These are phyloP conservation scores for Neodontobutis hainanensis DNA, from an alignment of 2,113 vertebrate genomes.

Conservation along the genomic window DNA sequence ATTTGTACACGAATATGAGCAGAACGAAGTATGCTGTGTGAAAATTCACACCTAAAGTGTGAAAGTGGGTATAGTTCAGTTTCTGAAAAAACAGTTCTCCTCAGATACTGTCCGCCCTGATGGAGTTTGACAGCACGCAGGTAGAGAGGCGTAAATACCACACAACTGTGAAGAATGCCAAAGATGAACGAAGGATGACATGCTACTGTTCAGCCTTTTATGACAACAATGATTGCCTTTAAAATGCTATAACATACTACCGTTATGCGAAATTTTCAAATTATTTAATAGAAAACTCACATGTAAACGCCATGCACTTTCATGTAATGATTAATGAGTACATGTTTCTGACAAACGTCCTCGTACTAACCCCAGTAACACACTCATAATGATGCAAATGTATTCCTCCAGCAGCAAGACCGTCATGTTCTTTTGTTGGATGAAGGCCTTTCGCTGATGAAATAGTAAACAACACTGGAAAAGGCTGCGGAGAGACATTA, in stretches of 20 bases:
- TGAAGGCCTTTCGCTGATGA: slow-evolving; percentile 7
- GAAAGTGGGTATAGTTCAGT: background rate
- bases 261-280: background rate
- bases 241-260: background rate
- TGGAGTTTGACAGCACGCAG: slow-evolving; percentile 4
- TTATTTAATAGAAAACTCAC: background rate
- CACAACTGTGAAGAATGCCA: too few relatives aligned
- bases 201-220: too few relatives aligned
- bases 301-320: background rate
- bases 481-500: background rate
- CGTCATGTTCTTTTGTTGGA: background rate
- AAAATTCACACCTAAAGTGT: slow-evolving; percentile 13
- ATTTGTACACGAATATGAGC: background rate
- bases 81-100: slow-evolving; percentile 1
- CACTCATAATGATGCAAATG: slow-evolving; percentile 23
- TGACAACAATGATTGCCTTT: background rate
- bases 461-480: slow-evolving; percentile 14
- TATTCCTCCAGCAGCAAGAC: slow-evolving; percentile 16
- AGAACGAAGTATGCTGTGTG: background rate
- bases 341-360: slow-evolving; percentile 25
- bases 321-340: slow-evolving; percentile 9
- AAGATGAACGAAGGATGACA: too few relatives aligned
- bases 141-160: background rate
- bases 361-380: slow-evolving; percentile 7
- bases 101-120: background rate